A percentile compares a stretch with the other conserved stretches of the same genome.
phyloP scores from a whole-genome alignment of 2,797 vertebrate species.

The Tarsius wallacei region DNA sequence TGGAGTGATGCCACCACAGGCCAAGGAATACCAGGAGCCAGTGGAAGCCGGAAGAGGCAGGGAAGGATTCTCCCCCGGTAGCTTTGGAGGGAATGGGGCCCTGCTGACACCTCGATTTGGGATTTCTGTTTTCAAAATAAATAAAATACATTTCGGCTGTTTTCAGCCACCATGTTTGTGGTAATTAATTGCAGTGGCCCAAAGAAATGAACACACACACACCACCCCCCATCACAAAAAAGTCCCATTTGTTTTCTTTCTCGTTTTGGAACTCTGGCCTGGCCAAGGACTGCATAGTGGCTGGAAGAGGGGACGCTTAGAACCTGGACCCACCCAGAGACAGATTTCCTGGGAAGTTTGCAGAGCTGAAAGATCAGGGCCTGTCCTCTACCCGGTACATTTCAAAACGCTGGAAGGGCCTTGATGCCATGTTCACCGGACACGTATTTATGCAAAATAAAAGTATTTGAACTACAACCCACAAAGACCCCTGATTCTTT shows the following conservation, averaged over 20 bases:
- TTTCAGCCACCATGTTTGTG: neutral
- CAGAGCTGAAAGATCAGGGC: neutral
- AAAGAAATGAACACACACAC: neutral
- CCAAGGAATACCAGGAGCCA: too few species aligned
- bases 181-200: neutral
- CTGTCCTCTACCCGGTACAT: fast-evolving
- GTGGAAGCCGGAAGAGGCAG: neutral
- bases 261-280: neutral
- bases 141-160: neutral
- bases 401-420: neutral
- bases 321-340: neutral
- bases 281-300: neutral
- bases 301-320: neutral
- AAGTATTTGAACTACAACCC: neutral
- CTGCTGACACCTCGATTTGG: neutral
- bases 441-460: neutral
- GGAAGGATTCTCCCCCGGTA: neutral
- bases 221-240: neutral
- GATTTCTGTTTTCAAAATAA: neutral
- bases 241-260: neutral
- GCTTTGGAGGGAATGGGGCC: neutral
- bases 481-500: neutral
- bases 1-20: neutral
- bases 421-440: fast-evolving
- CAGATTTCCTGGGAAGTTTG: neutral